Base-by-base conservation (phyloP, 2,797 vertebrate genomes). In the Enteromius viviparus region DNA sequence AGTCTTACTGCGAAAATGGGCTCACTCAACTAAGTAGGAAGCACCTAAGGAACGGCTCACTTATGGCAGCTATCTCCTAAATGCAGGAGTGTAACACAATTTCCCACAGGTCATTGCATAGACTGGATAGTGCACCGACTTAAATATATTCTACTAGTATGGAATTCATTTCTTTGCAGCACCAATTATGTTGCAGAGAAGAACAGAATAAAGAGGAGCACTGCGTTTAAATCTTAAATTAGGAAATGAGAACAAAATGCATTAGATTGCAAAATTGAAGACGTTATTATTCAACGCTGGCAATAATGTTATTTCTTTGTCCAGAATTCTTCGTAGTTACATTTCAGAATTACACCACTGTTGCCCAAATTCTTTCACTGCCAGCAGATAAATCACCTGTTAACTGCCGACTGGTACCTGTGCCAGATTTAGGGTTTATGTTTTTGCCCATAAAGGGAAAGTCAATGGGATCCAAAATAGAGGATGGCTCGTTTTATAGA, bases 1-100 rank as follows among this genome's bases (percentile, higher is more conserved):
- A 83, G 40, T 71, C 75, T 64, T 49, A 53, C 75, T 49, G 75
- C 34, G 75, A 83, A 78, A 78, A 78, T 47, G 34, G 55, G 81
- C 72, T 76, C 62, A 12, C 62, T 66, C 62, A 66, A 76, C 47
- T 51, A 82, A 68, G 62, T 77, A 70, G 8, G 26, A 60, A 77
- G 3, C 23, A 68, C 9, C 1, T 51, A 70, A 70, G 49, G 40
- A 70, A 60, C 19, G 9, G 34, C 51, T 69, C 66, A 23, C 37
- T 76, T 83, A 70, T 60, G 74, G 49, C 37, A 77, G 58, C 58
- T 64, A 77, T 76, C 75, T 62, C 49, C 8, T 55, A 5, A n/a
- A 71, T 60, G 72, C 75, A n/a, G 81, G n/a, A 68, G 32, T 32
- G 34, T 65, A 81, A 60, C 19, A 42, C 32, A 69, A 62, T 64